These are phyloP conservation scores for Dermatophagoides farinae DNA, from an alignment of 1,140 invertebrate species.

Conservation along the genomic window DNA sequence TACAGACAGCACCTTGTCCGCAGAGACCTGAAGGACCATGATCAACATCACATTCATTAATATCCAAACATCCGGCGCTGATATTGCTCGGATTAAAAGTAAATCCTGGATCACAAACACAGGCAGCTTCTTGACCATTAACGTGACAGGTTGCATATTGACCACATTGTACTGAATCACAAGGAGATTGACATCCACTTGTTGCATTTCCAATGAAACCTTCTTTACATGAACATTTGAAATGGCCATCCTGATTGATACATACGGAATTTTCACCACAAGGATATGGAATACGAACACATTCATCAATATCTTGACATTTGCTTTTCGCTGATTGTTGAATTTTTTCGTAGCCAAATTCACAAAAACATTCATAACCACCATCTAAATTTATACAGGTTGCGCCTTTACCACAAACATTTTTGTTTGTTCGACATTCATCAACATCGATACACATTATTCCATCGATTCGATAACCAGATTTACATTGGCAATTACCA, in stretches of 20 bases:
- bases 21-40: conserved; percentile 35
- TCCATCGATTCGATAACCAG: conserved; percentile 26
- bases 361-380: conserved; percentile 65
- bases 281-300: conserved; percentile 38
- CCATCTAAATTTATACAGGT: conserved; percentile 63
- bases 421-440: conserved; percentile 42
- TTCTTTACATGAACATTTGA: conserved; percentile 24
- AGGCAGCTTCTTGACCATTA: conserved; percentile 67
- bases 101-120: conserved; percentile 70
- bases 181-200: conserved; percentile 38
- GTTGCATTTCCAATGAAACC: conserved; percentile 23
- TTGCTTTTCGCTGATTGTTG: conserved; percentile 20
- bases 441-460: conserved; percentile 33
- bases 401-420: conserved; percentile 56
- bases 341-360: conserved; percentile 43
- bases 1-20: conserved; percentile 47
- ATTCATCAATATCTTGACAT: conserved; percentile 80
- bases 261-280: conserved; percentile 84
- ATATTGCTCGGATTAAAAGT: conserved; percentile 72
- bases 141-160: conserved; percentile 68
- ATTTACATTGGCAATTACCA: conserved; percentile 11
- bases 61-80: conserved; percentile 46
- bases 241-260: conserved; percentile 46
- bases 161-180: conserved; percentile 70
- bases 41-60: conserved; percentile 27